Conservation (phyloP, 2,888 invertebrate genomes). For the Platypus cylindrus region DNA sequence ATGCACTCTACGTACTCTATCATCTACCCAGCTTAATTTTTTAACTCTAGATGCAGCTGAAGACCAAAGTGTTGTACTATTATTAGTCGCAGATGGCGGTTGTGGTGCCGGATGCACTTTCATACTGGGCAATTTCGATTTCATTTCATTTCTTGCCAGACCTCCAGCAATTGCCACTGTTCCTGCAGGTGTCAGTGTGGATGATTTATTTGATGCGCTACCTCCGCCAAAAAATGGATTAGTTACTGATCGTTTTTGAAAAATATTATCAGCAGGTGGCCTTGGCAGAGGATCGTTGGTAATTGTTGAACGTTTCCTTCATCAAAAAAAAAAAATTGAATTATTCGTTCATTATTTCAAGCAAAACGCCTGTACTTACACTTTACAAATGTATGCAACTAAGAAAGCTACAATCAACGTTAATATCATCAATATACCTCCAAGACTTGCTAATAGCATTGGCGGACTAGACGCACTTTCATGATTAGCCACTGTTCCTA, state of each 20-base stretch:
- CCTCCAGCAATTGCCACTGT: slow-evolving; percentile 25
- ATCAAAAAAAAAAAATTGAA: not conserved
- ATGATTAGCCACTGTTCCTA: slow-evolving; percentile 2
- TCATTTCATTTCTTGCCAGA: slow-evolving; percentile 34
- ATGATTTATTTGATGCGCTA: slow-evolving; percentile 4
- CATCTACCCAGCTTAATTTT: slow-evolving; percentile 66
- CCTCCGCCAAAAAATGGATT: slow-evolving; percentile 32
- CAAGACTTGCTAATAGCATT: slow-evolving; percentile 47
- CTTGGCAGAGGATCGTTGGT: not conserved
- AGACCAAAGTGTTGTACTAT: slow-evolving; percentile 46
- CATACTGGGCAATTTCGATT: slow-evolving; percentile 32
- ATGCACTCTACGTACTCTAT: slow-evolving; percentile 23
- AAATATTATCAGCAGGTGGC: slow-evolving; percentile 9
- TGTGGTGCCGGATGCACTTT: slow-evolving; percentile 37
- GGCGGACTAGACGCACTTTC: slow-evolving; percentile 20
- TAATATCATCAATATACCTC: slow-evolving; percentile 58
- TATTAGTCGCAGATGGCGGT: too few species aligned
- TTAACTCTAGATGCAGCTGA: slow-evolving; percentile 61
- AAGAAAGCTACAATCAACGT: slow-evolving; percentile 63
- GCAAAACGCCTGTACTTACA: slow-evolving; percentile 46
- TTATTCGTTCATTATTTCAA: too few species aligned
- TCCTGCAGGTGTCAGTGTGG: slow-evolving; percentile 4
- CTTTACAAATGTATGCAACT: slow-evolving; percentile 64
- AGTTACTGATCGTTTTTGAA: slow-evolving; percentile 16
- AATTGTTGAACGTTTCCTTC: slow-evolving; percentile 1